Evolutionary conservation across 2,797 vertebrate species (phyloP).

Genomic region (Numenius phaeopus): DNA sequence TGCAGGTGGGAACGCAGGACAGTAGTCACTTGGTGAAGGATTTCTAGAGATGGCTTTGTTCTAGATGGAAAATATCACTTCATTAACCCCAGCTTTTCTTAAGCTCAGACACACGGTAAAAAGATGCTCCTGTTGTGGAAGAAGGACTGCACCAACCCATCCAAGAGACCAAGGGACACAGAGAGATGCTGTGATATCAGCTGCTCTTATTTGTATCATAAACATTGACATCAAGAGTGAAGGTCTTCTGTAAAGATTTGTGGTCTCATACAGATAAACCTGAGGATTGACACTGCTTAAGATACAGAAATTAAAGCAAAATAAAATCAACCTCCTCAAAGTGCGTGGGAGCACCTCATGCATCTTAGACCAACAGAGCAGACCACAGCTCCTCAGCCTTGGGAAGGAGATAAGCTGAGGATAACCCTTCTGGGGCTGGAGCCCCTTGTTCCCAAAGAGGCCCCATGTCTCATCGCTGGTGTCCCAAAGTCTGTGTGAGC

Average conservation of each 20-base stretch:
- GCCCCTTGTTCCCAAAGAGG: not conserved
- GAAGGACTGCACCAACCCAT: not conserved
- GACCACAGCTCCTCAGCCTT: not conserved
- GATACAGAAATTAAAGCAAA: not conserved
- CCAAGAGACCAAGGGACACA: not conserved
- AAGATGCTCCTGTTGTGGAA: not conserved
- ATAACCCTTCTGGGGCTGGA: not conserved
- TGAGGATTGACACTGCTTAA: rapidly evolving
- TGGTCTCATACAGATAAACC: not conserved
- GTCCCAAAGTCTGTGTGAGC: not conserved
- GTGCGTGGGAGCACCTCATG: rapidly evolving
- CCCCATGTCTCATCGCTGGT: rapidly evolving
- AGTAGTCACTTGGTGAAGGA: not conserved
- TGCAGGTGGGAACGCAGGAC: not conserved
- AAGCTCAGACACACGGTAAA: not conserved
- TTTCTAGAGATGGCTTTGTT: not conserved
- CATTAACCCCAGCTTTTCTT: not conserved
- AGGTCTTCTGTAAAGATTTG: not conserved
- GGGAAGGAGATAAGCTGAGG: not conserved
- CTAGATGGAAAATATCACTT: not conserved
- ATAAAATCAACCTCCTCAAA: not conserved
- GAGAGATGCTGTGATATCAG: too few relatives aligned
- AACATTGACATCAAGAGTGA: not conserved
- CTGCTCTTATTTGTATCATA: not conserved
- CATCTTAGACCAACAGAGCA: rapidly evolving